These are phyloP conservation scores for Blennius ocellaris DNA, from an alignment of 2,113 vertebrate genomes.

Conservation along the genomic window DNA sequence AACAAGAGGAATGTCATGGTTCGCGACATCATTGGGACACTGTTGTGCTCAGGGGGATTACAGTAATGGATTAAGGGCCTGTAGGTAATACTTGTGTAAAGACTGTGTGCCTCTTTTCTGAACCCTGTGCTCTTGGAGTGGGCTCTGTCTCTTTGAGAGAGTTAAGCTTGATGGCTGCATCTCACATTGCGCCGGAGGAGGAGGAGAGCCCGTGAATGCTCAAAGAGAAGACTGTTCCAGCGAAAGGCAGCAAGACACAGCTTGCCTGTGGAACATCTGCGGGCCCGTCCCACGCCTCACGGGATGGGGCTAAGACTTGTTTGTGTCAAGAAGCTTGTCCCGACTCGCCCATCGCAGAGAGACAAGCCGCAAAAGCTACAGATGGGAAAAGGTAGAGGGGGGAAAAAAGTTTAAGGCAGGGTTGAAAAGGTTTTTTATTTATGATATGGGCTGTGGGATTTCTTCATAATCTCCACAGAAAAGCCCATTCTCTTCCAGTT, in stretches of 20 bases:
- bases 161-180: slow-evolving; percentile 79
- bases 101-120: slow-evolving; percentile 78
- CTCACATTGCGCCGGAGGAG: slow-evolving; percentile 88
- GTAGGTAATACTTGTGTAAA: slow-evolving; percentile 83
- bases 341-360: slow-evolving; percentile 86
- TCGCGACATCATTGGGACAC: slow-evolving; percentile 59
- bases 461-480: slow-evolving; percentile 55
- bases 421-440: slow-evolving; percentile 64
- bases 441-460: slow-evolving; percentile 62
- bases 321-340: slow-evolving; percentile 92
- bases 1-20: slow-evolving; percentile 71
- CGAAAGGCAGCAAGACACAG: slow-evolving; percentile 92
- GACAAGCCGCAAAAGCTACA: slow-evolving; percentile 83
- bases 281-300: slow-evolving; percentile 91
- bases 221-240: slow-evolving; percentile 93
- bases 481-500: slow-evolving; percentile 56
- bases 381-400: slow-evolving; percentile 78
- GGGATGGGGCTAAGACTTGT: slow-evolving; percentile 95
- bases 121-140: slow-evolving; percentile 77
- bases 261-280: slow-evolving; percentile 96
- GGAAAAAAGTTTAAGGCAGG: slow-evolving; percentile 48
- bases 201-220: slow-evolving; percentile 72
- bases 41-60: slow-evolving; percentile 76
- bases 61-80: slow-evolving; percentile 81
- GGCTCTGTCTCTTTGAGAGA: slow-evolving; percentile 74